Base-by-base conservation (phyloP, 2,888 invertebrate species). In the Apocheima hispidaria region DNA sequence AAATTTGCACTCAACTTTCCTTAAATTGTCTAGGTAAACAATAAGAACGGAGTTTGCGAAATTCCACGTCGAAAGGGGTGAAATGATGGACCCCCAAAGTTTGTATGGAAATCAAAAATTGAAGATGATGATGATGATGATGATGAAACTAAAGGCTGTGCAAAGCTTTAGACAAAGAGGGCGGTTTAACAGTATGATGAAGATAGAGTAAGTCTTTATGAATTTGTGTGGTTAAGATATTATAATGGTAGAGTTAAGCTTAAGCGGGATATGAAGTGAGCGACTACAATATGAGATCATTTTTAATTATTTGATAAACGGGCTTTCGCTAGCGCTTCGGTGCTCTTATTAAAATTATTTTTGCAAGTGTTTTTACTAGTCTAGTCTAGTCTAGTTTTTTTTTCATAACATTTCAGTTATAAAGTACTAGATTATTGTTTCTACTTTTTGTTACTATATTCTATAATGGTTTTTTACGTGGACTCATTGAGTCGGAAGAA, bases 161-260 rank as follows among this genome's bases (percentile, higher is more conserved):
- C 14, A 5, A 43, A 14, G 14, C 9, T 26, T 35, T 49, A 51
- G 52, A 53, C 63, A 56, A 58, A 36, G 16, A 56, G 28, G 30
- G 46, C 26, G 53, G 44, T 51, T 46, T 21, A 57, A 44, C 49
- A 61, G 56, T 44, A 23, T 28, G 14, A 20, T 28, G 33, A n/a
- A 36, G 9, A 33, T 23, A n/a, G 4, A 16, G 12, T 33, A 20
- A 44, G 20, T 40, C 33, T 35, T 50, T 57, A 57, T 51, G 43
- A 57, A 41, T 44, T 35, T 26, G 33, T 33, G 50, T 18, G 57
- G 44, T 51, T 51, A 49, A 33, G 30, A 41, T 23, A 55, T 4
- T 16, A 21, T 14, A n/a, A n/a, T n/a, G 7, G 4, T 6, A 28
- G 1, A n/a, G 33, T 6, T 1, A n/a, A 21, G 12, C n/a, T 12